Conservation (phyloP, 2,888 invertebrate genomes). For the Spilosoma lubricipeda region DNA sequence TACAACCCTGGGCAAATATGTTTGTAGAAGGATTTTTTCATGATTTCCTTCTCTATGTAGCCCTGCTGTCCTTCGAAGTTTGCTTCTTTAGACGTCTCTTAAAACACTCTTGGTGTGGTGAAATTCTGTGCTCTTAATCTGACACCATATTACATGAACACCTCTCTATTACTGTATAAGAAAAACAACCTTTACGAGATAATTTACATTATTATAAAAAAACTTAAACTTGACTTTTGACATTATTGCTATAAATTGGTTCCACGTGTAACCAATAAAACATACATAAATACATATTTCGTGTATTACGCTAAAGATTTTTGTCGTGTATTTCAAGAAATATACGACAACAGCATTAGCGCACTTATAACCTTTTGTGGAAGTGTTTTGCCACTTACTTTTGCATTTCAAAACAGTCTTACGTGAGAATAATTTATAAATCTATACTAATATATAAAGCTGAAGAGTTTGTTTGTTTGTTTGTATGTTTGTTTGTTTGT, state of each 20-base stretch:
- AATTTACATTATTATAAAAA: not conserved
- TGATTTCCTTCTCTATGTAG: no score
- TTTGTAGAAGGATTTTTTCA: no score
- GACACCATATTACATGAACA: no score
- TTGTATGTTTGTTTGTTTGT: no score
- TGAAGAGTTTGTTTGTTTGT: no score
- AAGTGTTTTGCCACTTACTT: constrained; percentile 5
- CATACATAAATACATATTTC: not conserved
- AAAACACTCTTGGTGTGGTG: no score
- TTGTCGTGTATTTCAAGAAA: constrained; percentile 1
- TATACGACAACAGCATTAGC: constrained; percentile 4
- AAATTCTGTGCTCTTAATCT: no score
- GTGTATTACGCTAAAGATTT: not conserved
- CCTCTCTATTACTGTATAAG: not conserved
- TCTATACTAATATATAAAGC: no score
- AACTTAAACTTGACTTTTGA: not conserved
- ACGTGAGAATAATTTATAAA: not conserved
- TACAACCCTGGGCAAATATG: no score
- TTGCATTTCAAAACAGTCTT: not conserved
- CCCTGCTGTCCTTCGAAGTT: no score
- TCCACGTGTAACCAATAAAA: not conserved
- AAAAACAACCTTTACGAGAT: not conserved
- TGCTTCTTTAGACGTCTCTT: no score
- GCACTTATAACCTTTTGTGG: constrained; percentile 8
- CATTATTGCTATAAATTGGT: constrained; percentile 2